Evolutionary conservation across 2,888 invertebrate genomes (phyloP), one percentile per base, ranked within the genome.

Genomic region (Phymatocera aterrima): DNA sequence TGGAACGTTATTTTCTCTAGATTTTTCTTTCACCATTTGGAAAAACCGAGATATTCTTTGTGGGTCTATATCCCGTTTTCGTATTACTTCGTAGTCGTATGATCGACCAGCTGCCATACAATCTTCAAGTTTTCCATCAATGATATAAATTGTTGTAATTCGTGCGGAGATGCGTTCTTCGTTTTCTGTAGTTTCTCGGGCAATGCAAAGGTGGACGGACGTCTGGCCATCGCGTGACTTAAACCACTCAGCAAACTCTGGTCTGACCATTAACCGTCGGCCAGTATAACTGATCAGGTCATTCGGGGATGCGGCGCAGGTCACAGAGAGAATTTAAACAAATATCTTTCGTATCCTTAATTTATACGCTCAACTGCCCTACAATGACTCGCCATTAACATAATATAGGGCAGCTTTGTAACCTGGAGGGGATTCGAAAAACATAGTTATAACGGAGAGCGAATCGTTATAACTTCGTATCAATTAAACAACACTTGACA

Each of bases 241-340:
- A n/a, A 12, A 72, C 72, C 34, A 72, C 72, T 51, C 34, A 51
- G 34, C 28, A 48, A 72, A 72, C 72, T 51, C 72, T 34, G 34
- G 51, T 34, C 18, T 68, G 21, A 46, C 43, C 48, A 51, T 51
- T 72, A 48, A 72, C 72, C 18, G 51, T 51, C 51, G 34, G 48
- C 51, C 40, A 34, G 72, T 72, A 51, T 72, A 72, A 72, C 72
- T 72, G 72, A 72, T 72, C 72, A 51, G 72, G 72, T 51, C 51
- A 72, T 72, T 72, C 48, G 8, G 51, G 51, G 28, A 72, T 31
- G 34, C 18, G 28, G 51, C 18, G n/a, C n/a, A n/a, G 6, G 72
- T 34, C 12, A 51, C 12, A 6, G 46, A 21, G 24, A 46, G n/a
- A 68, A 43, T 68, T 5, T 0, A 24, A 12, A 68, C 43, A 68